These are phyloP conservation scores for Ploceus nigricollis DNA, from an alignment of 2,113 vertebrate species.

Conservation along the genomic window DNA sequence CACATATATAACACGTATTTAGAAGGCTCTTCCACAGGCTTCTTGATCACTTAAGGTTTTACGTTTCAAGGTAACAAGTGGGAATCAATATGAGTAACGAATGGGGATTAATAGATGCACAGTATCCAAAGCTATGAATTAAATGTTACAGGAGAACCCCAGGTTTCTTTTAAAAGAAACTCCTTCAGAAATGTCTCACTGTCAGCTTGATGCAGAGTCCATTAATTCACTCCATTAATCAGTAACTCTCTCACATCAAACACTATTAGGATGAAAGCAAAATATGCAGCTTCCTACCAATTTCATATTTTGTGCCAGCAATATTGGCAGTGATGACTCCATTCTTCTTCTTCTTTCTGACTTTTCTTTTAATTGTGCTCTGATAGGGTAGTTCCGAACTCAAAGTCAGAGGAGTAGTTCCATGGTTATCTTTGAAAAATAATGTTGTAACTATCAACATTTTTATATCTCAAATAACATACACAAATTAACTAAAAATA, in stretches of 20 bases:
- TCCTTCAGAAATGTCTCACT: neutral
- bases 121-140: neutral
- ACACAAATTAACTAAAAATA: neutral
- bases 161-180: neutral
- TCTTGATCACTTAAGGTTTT: neutral
- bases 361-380: slow-evolving; percentile 86
- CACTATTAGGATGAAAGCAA: neutral
- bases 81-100: neutral
- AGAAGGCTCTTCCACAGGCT: neutral
- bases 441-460: neutral
- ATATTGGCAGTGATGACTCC: slow-evolving; percentile 89
- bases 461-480: neutral
- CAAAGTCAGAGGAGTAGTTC: slow-evolving; percentile 81
- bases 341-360: slow-evolving; percentile 87
- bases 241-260: neutral
- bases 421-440: slow-evolving; percentile 82
- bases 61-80: neutral
- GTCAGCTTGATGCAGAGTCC: neutral
- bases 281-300: slow-evolving; percentile 79
- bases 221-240: neutral
- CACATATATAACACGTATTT: neutral
- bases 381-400: slow-evolving; percentile 81
- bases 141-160: neutral
- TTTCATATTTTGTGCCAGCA: slow-evolving; percentile 95
- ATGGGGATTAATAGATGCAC: neutral